phyloP scores from a whole-genome alignment of 2,888 invertebrate species.

The Pyralis farinalis region DNA sequence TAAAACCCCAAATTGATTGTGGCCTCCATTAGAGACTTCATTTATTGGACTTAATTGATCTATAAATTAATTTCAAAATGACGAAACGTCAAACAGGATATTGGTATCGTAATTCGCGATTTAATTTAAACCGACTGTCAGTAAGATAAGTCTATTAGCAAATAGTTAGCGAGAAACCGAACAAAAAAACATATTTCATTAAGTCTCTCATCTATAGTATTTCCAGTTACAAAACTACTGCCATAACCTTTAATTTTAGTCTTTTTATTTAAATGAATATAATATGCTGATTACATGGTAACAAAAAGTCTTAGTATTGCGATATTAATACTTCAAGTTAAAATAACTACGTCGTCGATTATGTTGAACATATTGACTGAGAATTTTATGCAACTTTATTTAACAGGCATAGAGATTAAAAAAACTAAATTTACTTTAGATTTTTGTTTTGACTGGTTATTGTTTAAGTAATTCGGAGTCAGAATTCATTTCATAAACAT shows the following conservation, averaged over 20 bases:
- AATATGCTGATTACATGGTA: background rate
- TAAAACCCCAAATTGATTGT: too few relatives aligned
- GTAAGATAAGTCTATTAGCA: constrained; percentile 2
- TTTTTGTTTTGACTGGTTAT: too few relatives aligned
- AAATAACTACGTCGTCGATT: background rate
- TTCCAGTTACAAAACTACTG: background rate
- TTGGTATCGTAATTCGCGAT: background rate
- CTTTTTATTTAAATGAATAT: background rate
- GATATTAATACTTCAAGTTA: background rate
- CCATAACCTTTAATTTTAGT: background rate
- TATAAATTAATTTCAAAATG: too few relatives aligned
- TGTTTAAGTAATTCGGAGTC: too few relatives aligned
- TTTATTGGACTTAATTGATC: too few relatives aligned
- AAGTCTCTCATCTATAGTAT: background rate
- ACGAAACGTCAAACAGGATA: background rate
- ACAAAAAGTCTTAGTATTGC: background rate
- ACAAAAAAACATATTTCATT: constrained; percentile 1
- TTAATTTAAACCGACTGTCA: constrained; percentile 3
- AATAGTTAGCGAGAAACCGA: constrained; percentile 1
- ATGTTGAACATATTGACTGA: too few relatives aligned
- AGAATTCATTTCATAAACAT: too few relatives aligned
- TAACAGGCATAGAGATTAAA: too few relatives aligned
- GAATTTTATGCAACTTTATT: too few relatives aligned
- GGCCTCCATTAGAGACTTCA: too few relatives aligned
- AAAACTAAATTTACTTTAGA: too few relatives aligned